Base-by-base conservation (phyloP, 53 echinoderm and acorn worm genomes). In the Patiria pectinifera region DNA sequence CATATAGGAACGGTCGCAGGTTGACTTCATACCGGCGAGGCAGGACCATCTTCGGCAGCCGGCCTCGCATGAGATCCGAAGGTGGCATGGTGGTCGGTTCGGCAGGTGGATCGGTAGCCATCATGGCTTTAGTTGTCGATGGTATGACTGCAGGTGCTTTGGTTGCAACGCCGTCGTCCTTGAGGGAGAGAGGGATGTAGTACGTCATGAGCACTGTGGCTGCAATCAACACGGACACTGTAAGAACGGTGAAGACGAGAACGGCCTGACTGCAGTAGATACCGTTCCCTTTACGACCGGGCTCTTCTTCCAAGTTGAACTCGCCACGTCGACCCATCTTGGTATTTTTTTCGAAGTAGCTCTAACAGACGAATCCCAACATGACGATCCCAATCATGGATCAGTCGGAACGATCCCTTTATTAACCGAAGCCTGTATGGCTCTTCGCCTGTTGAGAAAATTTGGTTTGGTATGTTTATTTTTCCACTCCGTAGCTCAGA, bases 151-250 rank as follows among this genome's bases (percentile, higher is more conserved):
- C 4, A 5, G 81, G 81, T 77, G 22, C 4, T 62, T 78, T 78
- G 45, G 89, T 79, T 25, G 59, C 59, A 53, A 53, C 53, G 13
- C 25, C 15, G 21, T 78, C 44, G 89, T 60, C 60, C 43, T 62
- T 43, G 3, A 61, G 45, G 43, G 93, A 87, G 1, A 94, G 96
- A 76, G 99, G 99, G 12, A 97, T 85, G 85, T 97, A 99, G 91
- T 89, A 99, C 23, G 91, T 62, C 78, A 99, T 94, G 26, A 97
- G 92, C 5, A 92, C 93, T 18, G 96, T 95, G 18, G 92, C 99
- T 35, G 94, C 87, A 7, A 97, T 93, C 14, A 97, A 59, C 23
- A 93, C 92, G 18, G 87, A 83, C 2, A 93, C 96, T 19, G 93
- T 59, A 2, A 96, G 59, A 49, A 93, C 83, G 19, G 78, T 89